phyloP scores from a whole-genome alignment of 2,888 invertebrate genomes.

The Ephialtes manifestator region DNA sequence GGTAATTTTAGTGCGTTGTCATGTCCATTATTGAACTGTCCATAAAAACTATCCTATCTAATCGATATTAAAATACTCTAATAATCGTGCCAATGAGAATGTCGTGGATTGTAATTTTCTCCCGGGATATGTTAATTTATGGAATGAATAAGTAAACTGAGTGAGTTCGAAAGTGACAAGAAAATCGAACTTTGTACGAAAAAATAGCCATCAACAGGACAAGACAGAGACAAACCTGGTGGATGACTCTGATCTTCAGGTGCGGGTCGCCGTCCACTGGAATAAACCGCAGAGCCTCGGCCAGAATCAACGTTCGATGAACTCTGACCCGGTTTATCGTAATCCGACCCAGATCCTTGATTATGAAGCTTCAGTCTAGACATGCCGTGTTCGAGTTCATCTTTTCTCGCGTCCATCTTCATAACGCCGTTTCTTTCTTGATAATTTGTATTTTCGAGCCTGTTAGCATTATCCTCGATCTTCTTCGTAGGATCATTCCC shows the following conservation, averaged over 20 bases:
- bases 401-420: conserved; percentile 79
- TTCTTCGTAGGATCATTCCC: conserved; percentile 76
- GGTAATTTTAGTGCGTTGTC: too few species aligned
- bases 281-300: conserved; percentile 93
- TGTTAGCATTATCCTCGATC: conserved; percentile 72
- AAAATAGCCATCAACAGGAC: conserved; percentile 30
- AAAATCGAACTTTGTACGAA: not conserved
- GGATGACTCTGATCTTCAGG: conserved; percentile 84
- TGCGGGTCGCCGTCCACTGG: conserved; percentile 89
- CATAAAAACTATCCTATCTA: too few species aligned
- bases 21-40: too few species aligned
- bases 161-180: not conserved
- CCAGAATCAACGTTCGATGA: conserved; percentile 93
- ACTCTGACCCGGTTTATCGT: conserved; percentile 92
- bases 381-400: conserved; percentile 82
- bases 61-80: too few species aligned
- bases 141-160: not conserved
- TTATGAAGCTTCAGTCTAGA: conserved; percentile 83
- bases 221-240: conserved; percentile 79
- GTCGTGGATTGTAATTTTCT: too few species aligned
- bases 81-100: too few species aligned
- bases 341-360: conserved; percentile 87
- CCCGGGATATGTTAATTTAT: not conserved
- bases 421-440: conserved; percentile 56
- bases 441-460: conserved; percentile 65